phyloP scores from a whole-genome alignment of 2,888 invertebrate genomes.

The Epistrophe grossulariae region DNA sequence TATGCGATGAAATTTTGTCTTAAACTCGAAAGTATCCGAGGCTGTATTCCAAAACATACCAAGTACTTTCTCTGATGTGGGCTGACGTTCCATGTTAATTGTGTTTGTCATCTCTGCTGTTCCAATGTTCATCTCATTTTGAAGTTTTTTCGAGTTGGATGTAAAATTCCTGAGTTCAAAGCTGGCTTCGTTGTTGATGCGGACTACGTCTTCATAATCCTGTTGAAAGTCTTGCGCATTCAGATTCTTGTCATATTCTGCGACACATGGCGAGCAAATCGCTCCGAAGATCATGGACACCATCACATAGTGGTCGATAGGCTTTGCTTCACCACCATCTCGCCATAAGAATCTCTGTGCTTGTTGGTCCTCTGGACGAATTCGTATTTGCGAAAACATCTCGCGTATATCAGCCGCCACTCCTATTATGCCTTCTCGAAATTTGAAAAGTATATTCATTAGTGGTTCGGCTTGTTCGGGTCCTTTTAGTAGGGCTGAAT shows the following conservation, averaged over 20 bases:
- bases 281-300: too few relatives aligned
- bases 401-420: not conserved
- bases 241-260: not conserved
- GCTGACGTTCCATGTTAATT: too few relatives aligned
- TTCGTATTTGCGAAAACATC: too few relatives aligned
- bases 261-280: too few relatives aligned
- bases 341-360: too few relatives aligned
- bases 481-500: conserved; percentile 77
- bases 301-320: too few relatives aligned
- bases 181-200: not conserved
- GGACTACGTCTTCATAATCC: not conserved
- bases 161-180: conserved; percentile 11
- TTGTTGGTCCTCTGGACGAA: too few relatives aligned
- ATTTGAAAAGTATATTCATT: conserved; percentile 79
- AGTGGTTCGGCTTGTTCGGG: conserved; percentile 70
- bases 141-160: not conserved
- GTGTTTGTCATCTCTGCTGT: too few relatives aligned
- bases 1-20: conserved; percentile 34
- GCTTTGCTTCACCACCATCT: too few relatives aligned
- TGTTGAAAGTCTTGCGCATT: conserved; percentile 6
- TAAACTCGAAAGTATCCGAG: conserved; percentile 20
- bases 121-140: too few relatives aligned
- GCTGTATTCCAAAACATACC: too few relatives aligned
- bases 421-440: conserved; percentile 78
- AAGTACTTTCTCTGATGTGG: too few relatives aligned